Conservation (phyloP, 2,888 invertebrate genomes). For the Lepas anatifera region DNA sequence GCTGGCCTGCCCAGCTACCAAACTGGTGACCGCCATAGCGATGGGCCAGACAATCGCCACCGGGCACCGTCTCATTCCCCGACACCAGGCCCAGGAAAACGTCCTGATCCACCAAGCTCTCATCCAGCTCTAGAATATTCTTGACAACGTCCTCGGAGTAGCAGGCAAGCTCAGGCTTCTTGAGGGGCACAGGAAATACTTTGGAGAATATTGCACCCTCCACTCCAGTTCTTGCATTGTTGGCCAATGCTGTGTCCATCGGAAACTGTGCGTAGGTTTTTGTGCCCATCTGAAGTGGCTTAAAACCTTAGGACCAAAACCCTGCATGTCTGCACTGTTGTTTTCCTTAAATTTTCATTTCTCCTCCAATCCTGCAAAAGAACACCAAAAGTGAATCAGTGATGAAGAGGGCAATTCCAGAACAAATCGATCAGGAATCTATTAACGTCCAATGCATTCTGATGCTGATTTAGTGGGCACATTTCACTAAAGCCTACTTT, state of each 20-base stretch:
- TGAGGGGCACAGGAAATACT: conserved; percentile 39
- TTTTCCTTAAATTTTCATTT: no score
- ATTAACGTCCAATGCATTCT: no score
- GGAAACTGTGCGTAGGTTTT: conserved; percentile 33
- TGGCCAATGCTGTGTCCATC: conserved; percentile 43
- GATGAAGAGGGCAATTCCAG: no score
- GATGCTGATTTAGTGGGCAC: no score
- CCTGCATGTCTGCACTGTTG: no score
- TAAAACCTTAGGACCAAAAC: no score
- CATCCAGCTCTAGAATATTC: conserved; percentile 39
- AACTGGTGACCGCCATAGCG: conserved; percentile 57
- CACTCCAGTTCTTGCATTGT: conserved; percentile 43
- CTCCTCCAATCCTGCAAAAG: no score
- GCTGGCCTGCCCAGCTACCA: conserved; percentile 54
- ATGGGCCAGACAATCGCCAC: conserved; percentile 45
- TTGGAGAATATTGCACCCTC: conserved; percentile 47
- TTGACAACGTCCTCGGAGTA: conserved; percentile 30
- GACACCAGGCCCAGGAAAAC: conserved; percentile 47
- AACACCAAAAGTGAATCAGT: no score
- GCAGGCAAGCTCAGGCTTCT: background rate
- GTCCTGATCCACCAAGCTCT: conserved; percentile 30
- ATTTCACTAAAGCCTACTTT: no score
- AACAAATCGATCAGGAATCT: no score
- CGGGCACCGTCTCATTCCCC: conserved; percentile 45
- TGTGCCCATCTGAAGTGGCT: background rate